phyloP scores from a whole-genome alignment of 2,888 invertebrate genomes.

The Leptopterna dolabrata region DNA sequence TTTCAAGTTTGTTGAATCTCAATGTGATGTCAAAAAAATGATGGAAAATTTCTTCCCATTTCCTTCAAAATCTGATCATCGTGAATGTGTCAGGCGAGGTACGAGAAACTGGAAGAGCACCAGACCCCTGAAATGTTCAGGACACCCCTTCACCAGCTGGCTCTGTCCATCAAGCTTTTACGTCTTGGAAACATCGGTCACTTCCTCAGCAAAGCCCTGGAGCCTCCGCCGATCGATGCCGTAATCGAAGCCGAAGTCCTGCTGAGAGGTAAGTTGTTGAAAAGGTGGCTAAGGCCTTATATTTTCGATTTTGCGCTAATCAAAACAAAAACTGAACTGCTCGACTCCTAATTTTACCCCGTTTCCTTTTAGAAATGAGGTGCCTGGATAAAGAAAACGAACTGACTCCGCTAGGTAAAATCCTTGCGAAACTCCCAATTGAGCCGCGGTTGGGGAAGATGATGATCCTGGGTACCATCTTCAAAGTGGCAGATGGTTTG shows the following conservation, averaged over 20 bases:
- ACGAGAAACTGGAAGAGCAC: constrained; percentile 83
- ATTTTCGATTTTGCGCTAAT: background rate
- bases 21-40: too few species aligned
- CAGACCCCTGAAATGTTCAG: constrained; percentile 98
- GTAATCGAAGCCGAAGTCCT: constrained; percentile 96
- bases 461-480: constrained; percentile 95
- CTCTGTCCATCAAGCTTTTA: constrained; percentile 89
- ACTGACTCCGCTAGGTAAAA: constrained; percentile 91
- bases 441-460: constrained; percentile 97
- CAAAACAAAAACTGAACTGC: too few species aligned
- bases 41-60: too few species aligned
- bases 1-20: too few species aligned
- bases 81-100: constrained; percentile 71
- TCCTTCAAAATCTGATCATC: too few species aligned
- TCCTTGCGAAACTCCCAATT: constrained; percentile 93
- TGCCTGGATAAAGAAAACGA: constrained; percentile 90
- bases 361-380: constrained; percentile 78
- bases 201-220: constrained; percentile 94
- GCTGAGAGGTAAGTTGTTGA: constrained; percentile 67
- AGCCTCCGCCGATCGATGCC: constrained; percentile 96
- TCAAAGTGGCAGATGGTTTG: constrained; percentile 90
- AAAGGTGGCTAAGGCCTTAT: background rate
- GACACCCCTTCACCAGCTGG: constrained; percentile 94
- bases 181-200: constrained; percentile 91
- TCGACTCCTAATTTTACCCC: too few species aligned